Conservation (phyloP, 2,797 vertebrate genomes). For the Liparis tanakae region DNA sequence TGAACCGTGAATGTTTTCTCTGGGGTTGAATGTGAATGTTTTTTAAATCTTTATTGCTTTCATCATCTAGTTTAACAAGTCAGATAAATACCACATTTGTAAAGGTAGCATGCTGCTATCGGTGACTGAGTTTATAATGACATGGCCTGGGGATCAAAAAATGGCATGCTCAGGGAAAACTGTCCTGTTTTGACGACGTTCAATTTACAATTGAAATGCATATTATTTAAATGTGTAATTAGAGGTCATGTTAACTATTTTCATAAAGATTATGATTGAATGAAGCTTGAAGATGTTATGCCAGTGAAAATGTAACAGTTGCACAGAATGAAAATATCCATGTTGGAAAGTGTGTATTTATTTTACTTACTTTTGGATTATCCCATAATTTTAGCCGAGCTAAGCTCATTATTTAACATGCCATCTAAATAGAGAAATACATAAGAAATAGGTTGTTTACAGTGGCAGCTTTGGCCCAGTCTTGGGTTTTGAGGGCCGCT, state of each 20-base stretch:
- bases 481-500: not conserved
- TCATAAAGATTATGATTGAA: not conserved
- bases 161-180: not conserved
- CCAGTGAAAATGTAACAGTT: not conserved
- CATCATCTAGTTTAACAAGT: conserved; percentile 1
- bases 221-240: not conserved
- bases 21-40: not conserved
- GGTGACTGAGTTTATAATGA: not conserved
- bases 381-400: not conserved
- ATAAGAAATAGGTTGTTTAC: not conserved
- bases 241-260: not conserved
- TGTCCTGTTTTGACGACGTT: not conserved
- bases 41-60: conserved; percentile 1
- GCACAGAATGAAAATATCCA: not conserved
- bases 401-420: not conserved
- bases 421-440: not conserved
- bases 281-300: not conserved
- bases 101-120: not conserved
- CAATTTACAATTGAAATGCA: not conserved
- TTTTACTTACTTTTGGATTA: not conserved
- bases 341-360: not conserved
- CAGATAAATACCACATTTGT: not conserved
- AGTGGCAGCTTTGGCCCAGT: not conserved
- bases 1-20: not conserved
- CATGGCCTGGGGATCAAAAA: not conserved